These are phyloP conservation scores for Eudemis profundana DNA, from an alignment of 2,888 invertebrate species.

Conservation along the genomic window DNA sequence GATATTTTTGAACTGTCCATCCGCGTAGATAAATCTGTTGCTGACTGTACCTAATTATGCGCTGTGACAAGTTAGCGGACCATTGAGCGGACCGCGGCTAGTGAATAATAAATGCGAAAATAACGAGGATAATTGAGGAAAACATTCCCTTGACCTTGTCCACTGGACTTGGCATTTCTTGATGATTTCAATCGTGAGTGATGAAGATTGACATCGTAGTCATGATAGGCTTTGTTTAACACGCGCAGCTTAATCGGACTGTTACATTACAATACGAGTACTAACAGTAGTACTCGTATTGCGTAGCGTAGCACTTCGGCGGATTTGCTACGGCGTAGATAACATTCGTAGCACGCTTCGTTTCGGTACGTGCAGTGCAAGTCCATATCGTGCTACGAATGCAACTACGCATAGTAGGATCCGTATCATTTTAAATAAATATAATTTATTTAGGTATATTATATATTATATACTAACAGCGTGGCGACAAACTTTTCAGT, in stretches of 20 bases:
- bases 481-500: too few relatives aligned
- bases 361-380: not conserved
- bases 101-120: slow-evolving; percentile 36
- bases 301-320: too few relatives aligned
- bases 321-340: not conserved
- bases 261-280: too few relatives aligned
- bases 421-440: not conserved
- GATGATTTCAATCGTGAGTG: slow-evolving; percentile 5
- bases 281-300: too few relatives aligned
- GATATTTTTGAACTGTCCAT: too few relatives aligned
- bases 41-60: not conserved
- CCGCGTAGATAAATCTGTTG: too few relatives aligned
- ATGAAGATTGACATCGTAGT: not conserved
- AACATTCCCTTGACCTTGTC: slow-evolving; percentile 20
- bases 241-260: too few relatives aligned
- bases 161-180: not conserved
- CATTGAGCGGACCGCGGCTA: not conserved
- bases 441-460: too few relatives aligned
- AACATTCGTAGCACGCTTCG: not conserved
- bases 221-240: not conserved
- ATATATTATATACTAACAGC: too few relatives aligned
- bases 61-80: not conserved
- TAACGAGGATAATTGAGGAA: slow-evolving; percentile 26
- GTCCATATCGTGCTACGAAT: not conserved
- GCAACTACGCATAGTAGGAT: not conserved